phyloP scores from a whole-genome alignment of 2,888 invertebrate genomes.

The Chymomyza amoena region DNA sequence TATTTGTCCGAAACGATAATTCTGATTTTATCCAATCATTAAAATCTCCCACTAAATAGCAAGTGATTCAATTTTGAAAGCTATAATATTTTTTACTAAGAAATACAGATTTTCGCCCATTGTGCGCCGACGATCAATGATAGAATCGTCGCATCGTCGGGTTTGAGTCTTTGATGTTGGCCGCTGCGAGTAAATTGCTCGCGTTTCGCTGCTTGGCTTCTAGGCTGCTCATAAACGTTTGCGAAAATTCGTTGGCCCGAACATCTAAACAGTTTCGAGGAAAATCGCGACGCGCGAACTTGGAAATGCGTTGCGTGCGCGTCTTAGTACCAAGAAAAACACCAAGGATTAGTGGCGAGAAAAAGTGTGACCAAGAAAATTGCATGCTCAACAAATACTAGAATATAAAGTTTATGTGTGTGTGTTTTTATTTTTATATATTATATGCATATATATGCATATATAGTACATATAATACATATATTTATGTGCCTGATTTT shows the following conservation, averaged over 20 bases:
- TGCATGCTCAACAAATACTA: neutral
- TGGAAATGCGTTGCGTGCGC: conserved; percentile 52
- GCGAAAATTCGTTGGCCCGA: conserved; percentile 48
- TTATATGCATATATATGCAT: neutral
- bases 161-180: conserved; percentile 61
- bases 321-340: neutral
- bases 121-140: neutral
- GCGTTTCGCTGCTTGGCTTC: neutral
- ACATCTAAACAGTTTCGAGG: conserved; percentile 69
- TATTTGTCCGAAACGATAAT: too few relatives aligned
- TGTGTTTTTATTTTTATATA: conserved; percentile 10
- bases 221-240: conserved; percentile 14
- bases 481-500: conserved; percentile 39
- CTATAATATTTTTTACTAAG: neutral
- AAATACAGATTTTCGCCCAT: neutral
- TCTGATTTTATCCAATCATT: too few relatives aligned
- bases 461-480: conserved; percentile 10
- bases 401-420: conserved; percentile 22
- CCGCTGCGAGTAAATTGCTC: conserved; percentile 27
- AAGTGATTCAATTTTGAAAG: neutral
- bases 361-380: conserved; percentile 44
- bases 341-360: conserved; percentile 49
- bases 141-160: conserved; percentile 40
- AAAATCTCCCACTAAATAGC: too few relatives aligned
- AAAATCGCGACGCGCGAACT: conserved; percentile 69